Evolutionary conservation across 2,113 vertebrate genomes (phyloP), one percentile per base, ranked within the genome.

Genomic region (Puffinus mauretanicus): DNA sequence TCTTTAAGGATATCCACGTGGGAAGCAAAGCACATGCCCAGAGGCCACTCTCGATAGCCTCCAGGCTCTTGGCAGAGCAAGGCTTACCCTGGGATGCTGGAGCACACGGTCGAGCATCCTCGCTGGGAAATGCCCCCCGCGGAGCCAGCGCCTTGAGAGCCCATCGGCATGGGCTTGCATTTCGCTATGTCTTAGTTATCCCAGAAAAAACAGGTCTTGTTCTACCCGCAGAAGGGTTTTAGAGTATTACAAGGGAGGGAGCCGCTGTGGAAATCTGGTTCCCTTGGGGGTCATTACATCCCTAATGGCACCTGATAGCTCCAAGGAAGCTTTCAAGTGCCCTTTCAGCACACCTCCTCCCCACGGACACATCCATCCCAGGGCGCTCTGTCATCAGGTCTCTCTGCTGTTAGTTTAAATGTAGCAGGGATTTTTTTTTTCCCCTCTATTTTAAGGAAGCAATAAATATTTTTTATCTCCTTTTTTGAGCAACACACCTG

Each of bases 281-380:
- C 86, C 77, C 94, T 13, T 38, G 8, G 78, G 78, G 78, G 81
- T 87, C 73, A 51, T 32, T 46, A 21, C 66, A 72, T 11, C 73
- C 65, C 91, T 61, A 27, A 76, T 24, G 69, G 88, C 92, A 93
- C 95, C 94, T 95, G 96, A 96, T 93, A 93, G 78, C 93, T 54
- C 84, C 81, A 20, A 55, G 86, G 89, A 76, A 90, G 67, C 24
- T 93, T 49, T 89, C 94, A 95, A 97, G 94, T 82, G 89, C 38
- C 78, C 78, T 96, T 95, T 95, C 93, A 94, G 97, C 94, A 85
- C 93, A 71, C 4, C 69, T 71, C 34, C 22, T 55, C 67, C 62
- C 27, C 11, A 47, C 3, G 0, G 21, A 89, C 89, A 72, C 82
- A 18, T 83, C 93, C 54, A 22, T 4, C 85, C 82, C 91, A 13